phyloP scores from a whole-genome alignment of 1,140 invertebrate genomes.

The Anthonomus grandis region DNA sequence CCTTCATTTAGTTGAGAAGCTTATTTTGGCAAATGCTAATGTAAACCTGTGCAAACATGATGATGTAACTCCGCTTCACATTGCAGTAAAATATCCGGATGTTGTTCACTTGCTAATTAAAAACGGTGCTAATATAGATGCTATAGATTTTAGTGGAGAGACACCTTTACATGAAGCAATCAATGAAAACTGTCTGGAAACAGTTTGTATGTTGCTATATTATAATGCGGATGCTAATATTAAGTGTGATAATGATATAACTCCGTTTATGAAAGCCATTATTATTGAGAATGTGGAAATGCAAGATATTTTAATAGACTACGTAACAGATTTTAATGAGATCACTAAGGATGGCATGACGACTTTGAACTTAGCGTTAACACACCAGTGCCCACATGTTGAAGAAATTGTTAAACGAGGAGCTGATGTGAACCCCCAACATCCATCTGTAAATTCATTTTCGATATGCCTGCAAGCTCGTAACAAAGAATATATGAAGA shows the following conservation, averaged over 20 bases:
- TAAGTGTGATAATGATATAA: constrained; percentile 14
- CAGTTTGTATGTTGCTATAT: constrained; percentile 31
- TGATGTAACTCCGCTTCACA: constrained; percentile 26
- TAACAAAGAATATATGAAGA: constrained; percentile 18
- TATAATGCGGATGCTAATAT: constrained; percentile 29
- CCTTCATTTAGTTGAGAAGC: constrained; percentile 5
- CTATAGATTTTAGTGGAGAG: constrained; percentile 23
- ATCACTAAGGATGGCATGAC: constrained; percentile 5
- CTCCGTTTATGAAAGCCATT: constrained; percentile 29
- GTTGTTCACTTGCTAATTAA: constrained; percentile 21
- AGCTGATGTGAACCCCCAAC: constrained; percentile 19
- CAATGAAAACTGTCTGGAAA: constrained; percentile 16
- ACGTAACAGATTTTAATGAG: constrained; percentile 26
- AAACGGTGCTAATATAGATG: constrained; percentile 25
- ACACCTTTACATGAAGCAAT: constrained; percentile 28
- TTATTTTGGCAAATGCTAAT: constrained; percentile 20
- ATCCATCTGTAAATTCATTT: constrained; percentile 6
- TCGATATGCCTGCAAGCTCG: constrained; percentile 19
- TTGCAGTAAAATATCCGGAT: constrained; percentile 16
- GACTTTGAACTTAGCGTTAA: constrained; percentile 19
- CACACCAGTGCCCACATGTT: constrained; percentile 7
- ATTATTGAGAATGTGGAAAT: constrained; percentile 7
- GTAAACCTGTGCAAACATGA: constrained; percentile 23
- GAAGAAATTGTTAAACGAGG: constrained; percentile 26
- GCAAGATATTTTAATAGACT: constrained; percentile 25